Percentiles rank a stretch among this genome's conserved stretches.
Conservation (phyloP, 1,140 invertebrate genomes). For the Arctopsyche grandis region DNA sequence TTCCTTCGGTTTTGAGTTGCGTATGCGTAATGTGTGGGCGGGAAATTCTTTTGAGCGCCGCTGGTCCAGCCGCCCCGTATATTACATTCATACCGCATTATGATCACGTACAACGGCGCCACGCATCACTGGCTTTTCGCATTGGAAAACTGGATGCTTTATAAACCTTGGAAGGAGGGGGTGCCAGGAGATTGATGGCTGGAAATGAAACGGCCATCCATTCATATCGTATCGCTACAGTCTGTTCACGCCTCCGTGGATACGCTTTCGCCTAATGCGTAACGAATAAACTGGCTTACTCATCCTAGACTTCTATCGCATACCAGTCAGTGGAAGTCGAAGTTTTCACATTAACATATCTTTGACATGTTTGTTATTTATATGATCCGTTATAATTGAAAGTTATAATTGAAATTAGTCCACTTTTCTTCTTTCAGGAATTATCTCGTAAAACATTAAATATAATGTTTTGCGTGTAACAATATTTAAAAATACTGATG, state of each 20-base stretch:
- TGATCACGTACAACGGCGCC: constrained; percentile 54
- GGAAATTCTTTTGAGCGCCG: background rate
- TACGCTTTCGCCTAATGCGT: constrained; percentile 13
- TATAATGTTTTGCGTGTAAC: too few species aligned
- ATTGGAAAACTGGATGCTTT: constrained; percentile 53
- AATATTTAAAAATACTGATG: too few species aligned
- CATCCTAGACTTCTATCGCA: too few species aligned
- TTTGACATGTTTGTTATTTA: too few species aligned
- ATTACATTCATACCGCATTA: constrained; percentile 55
- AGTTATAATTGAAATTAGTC: too few species aligned
- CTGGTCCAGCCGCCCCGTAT: constrained; percentile 33
- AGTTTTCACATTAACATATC: too few species aligned
- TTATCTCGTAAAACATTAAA: too few species aligned
- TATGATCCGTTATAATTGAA: too few species aligned
- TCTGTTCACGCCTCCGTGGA: constrained; percentile 46
- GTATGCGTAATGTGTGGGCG: background rate
- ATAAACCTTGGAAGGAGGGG: constrained; percentile 39
- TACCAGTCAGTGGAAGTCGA: too few species aligned
- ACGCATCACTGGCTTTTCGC: constrained; percentile 54
- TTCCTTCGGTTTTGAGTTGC: too few species aligned
- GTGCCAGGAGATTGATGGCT: constrained; percentile 51
- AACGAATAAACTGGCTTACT: constrained; percentile 6
- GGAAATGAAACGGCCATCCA: constrained; percentile 52
- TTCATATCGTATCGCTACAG: constrained; percentile 53
- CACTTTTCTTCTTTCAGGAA: too few species aligned